Conservation (phyloP, 2,113 vertebrate species). For the Etia nguti region DNA sequence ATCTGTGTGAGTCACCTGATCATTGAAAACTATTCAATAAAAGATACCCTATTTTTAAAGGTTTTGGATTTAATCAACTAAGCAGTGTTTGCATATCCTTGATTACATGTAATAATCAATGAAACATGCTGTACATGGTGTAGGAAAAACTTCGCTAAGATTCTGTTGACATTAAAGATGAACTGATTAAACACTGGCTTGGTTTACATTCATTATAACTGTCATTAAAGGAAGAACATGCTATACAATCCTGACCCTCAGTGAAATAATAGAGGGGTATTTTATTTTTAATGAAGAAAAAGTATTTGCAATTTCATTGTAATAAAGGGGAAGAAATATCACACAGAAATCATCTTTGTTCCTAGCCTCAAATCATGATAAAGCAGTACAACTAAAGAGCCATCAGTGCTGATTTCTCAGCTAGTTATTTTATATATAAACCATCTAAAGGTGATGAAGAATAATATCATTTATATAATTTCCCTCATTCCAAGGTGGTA, state of each 20-base stretch:
- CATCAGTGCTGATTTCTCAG: too few relatives aligned
- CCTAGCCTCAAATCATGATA: background rate
- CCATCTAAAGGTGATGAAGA: background rate
- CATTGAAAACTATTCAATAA: background rate
- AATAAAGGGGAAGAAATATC: background rate
- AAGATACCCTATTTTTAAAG: background rate
- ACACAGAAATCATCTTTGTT: background rate
- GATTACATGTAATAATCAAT: background rate
- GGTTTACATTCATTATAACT: background rate
- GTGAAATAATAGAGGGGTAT: rapidly evolving
- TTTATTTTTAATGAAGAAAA: background rate
- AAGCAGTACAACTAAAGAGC: background rate
- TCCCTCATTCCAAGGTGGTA: background rate
- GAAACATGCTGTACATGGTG: background rate
- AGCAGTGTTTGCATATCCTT: background rate
- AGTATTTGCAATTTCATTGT: background rate
- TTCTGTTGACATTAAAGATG: background rate
- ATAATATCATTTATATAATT: background rate
- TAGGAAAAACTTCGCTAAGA: background rate
- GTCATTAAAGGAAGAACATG: background rate
- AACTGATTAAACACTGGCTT: background rate
- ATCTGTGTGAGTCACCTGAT: background rate
- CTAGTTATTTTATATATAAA: background rate
- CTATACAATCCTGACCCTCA: background rate
- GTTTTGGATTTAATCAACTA: background rate